Conservation (phyloP, 1,140 invertebrate genomes). For the Aphidius gifuensis region DNA sequence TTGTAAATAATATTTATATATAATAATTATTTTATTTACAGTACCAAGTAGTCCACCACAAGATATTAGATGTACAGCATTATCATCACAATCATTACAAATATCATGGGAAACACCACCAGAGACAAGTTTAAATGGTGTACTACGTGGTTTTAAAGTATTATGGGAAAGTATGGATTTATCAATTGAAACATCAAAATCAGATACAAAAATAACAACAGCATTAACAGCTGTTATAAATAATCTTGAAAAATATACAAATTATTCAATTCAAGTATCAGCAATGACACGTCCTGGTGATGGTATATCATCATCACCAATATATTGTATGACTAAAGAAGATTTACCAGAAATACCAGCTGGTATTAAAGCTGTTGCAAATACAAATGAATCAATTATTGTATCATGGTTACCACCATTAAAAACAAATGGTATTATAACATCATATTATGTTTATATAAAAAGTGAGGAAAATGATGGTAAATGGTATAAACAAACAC, state of each 20-base stretch:
- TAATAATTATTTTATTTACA: conserved; percentile 43
- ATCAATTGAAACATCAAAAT: conserved; percentile 43
- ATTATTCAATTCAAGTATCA: conserved; percentile 78
- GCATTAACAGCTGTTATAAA: conserved; percentile 65
- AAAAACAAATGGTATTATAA: conserved; percentile 60
- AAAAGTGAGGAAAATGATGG: conserved; percentile 44
- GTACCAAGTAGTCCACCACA: conserved; percentile 78
- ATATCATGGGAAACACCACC: conserved; percentile 85
- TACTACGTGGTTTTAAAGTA: conserved; percentile 85
- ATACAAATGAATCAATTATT: conserved; percentile 77
- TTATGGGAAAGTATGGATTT: conserved; percentile 62
- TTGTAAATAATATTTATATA: conserved; percentile 4
- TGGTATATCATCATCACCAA: conserved; percentile 75
- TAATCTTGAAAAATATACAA: conserved; percentile 79
- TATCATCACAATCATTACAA: conserved; percentile 78
- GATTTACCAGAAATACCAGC: conserved; percentile 85
- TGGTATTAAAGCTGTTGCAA: conserved; percentile 83
- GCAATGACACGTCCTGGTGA: conserved; percentile 87
- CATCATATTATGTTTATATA: conserved; percentile 56
- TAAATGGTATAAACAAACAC: conserved; percentile 45
- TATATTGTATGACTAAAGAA: conserved; percentile 87
- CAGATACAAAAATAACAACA: conserved; percentile 65
- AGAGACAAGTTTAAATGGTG: conserved; percentile 77
- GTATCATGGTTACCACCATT: conserved; percentile 74
- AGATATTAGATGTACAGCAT: conserved; percentile 71